Base-by-base conservation (phyloP, 2,888 invertebrate genomes). In the Odiellus spinosus region DNA sequence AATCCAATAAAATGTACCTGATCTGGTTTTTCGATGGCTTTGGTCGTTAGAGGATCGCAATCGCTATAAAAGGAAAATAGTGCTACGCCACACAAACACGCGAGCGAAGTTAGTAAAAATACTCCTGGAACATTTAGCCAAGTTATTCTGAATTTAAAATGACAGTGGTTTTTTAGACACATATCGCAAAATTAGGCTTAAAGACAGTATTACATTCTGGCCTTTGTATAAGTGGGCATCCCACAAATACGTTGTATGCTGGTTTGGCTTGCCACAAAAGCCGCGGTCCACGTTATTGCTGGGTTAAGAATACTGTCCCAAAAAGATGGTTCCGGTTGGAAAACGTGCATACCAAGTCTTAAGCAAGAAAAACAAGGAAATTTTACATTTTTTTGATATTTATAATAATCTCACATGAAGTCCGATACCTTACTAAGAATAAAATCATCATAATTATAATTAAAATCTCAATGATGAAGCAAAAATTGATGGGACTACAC, bases 221-320 rank as follows among this genome's bases (percentile, higher is more conserved):
- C 78, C 64, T 77, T 73, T 57, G 70, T 72, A 50, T 76, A 71
- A 2, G 77, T 77, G 53, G 75, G 75, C 75, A 86, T 79, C 53
- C 84, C 84, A 63, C 81, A 81, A 63, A 84, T 85, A 40, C 86
- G 72, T 60, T 86, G 86, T 42, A 86, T 85, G 59, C 85, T 83
- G 59, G 84, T 85, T 63, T 86, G 86, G 60, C 85, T 84, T 62
- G 85, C 85, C 2, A 85, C 86, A 61, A 83, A 82, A 60, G 84
- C 77, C n/a, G 84, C 83, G 1, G 85, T 67, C 0, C 84, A 83
- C 79, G 85, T 83, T 64, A 86, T 85, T 43, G 44, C 26, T 8
- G 26, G 26, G 26, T 26, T 26, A 26, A 26, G n/a, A 26, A 26
- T 26, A 26, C 26, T 26, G 8, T 26, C 26, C 26, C 26, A 26